Base-by-base conservation (phyloP, 2,888 invertebrate genomes). In the Desoria tigrina region DNA sequence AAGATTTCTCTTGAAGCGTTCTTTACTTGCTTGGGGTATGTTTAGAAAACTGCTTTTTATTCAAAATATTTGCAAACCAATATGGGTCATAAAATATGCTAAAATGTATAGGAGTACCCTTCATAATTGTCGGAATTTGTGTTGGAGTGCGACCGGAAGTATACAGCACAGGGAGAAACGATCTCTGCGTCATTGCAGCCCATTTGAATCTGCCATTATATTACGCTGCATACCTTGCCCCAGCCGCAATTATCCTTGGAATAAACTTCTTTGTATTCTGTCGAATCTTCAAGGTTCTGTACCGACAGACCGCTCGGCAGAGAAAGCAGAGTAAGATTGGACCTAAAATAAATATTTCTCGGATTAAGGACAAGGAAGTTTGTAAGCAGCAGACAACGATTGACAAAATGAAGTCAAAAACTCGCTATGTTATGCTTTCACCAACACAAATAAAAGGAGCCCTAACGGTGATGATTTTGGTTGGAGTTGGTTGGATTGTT, bases 11-110 rank as follows among this genome's bases (percentile, higher is more conserved):
- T 60, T 81, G 28, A 83, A 83, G 71, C 76, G 84, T 60, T 78
- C 79, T 57, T 23, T 82, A 3, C 73, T 79, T 53, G 82, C 82
- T 21, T 84, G 83, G 83, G 83, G 83, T 83, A 78, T 59, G 57
- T 45, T 9, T 18, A 51, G 16, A 45, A 45, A 45, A 21, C n/a
- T 45, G 16, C 7, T 51, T 24, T 23, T 51, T 26, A 26, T 24
- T 23, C 14, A 51, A 51, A 21, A 21, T 24, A n/a, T n/a, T n/a
- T n/a, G n/a, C n/a, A n/a, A n/a, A n/a, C n/a, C n/a, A n/a, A n/a
- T n/a, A n/a, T n/a, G n/a, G n/a, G n/a, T n/a, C n/a, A 21, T 51
- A 21, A 51, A 51, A 26, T 24, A 23, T n/a, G n/a, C n/a, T n/a
- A n/a, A n/a, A 7, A 24, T 51, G 14, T 51, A 66, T 75, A 82